Conservation (phyloP, 2,797 vertebrate genomes). For the Muscicapa comitata region DNA sequence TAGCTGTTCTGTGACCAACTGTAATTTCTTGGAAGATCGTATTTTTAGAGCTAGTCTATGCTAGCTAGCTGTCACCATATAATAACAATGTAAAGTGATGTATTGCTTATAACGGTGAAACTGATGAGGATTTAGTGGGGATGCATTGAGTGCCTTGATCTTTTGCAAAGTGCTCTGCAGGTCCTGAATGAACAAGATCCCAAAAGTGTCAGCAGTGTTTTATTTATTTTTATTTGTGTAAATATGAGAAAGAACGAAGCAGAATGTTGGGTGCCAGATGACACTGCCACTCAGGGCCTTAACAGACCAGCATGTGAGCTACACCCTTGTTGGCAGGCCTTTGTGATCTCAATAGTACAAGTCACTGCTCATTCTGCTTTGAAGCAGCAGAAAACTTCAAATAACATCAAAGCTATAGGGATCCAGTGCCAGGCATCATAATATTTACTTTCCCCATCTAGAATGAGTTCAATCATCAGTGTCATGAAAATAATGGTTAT, state of each 20-base stretch:
- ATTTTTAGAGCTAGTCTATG: not conserved
- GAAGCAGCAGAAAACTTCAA: slow-evolving; percentile 18
- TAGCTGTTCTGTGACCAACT: not conserved
- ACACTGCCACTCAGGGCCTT: not conserved
- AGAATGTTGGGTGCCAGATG: not conserved
- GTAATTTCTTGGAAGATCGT: not conserved
- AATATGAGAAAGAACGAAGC: not conserved
- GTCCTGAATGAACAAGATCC: not conserved
- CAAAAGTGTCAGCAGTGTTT: not conserved
- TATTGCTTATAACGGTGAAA: not conserved
- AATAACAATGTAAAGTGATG: not conserved
- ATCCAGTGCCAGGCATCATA: slow-evolving; percentile 10
- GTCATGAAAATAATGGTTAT: not conserved
- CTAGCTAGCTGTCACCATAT: not conserved
- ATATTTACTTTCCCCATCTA: slow-evolving; percentile 20
- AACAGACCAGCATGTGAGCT: not conserved
- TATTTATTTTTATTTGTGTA: not conserved
- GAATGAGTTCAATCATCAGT: not conserved
- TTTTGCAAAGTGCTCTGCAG: not conserved
- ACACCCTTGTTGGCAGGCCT: not conserved
- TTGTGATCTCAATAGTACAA: not conserved
- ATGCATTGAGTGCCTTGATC: not conserved
- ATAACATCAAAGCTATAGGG: not conserved
- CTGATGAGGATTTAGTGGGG: not conserved
- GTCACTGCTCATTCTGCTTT: not conserved